Percentiles rank a stretch among this genome's conserved stretches.
Conservation (phyloP, 2,888 invertebrate genomes). For the Girardia tigrina region DNA sequence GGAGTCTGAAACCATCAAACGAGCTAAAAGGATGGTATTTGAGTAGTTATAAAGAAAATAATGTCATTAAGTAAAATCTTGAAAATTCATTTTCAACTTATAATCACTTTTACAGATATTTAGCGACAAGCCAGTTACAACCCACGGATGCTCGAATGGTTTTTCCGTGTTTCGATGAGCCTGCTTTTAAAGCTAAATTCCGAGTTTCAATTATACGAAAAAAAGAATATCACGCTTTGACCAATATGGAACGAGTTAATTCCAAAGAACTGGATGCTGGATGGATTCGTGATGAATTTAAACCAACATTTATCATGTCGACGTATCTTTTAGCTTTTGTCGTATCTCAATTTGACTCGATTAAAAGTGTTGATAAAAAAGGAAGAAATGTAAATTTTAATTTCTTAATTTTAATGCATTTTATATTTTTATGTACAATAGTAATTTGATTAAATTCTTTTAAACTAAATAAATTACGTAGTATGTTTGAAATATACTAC, state of each 20-base stretch:
- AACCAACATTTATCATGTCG: constrained; percentile 45
- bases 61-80: constrained; percentile 27
- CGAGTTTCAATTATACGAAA: constrained; percentile 53
- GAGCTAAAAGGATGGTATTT: constrained; percentile 34
- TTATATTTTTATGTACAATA: too few species aligned
- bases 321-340: constrained; percentile 47
- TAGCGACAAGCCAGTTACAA: constrained; percentile 54
- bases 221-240: constrained; percentile 39
- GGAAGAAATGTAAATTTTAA: constrained; percentile 30
- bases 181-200: constrained; percentile 67
- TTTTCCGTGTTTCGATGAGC: constrained; percentile 88
- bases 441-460: too few species aligned
- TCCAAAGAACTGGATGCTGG: constrained; percentile 38
- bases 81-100: too few species aligned
- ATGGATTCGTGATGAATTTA: constrained; percentile 40
- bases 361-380: neutral
- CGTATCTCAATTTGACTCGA: constrained; percentile 41
- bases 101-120: neutral
- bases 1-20: constrained; percentile 28
- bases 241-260: constrained; percentile 43
- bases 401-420: too few species aligned
- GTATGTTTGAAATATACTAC: too few species aligned
- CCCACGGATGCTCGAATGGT: constrained; percentile 78
- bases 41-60: constrained; percentile 32
- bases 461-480: too few species aligned